phyloP scores from a whole-genome alignment of 2,797 vertebrate species.

The Myotis myotis region DNA sequence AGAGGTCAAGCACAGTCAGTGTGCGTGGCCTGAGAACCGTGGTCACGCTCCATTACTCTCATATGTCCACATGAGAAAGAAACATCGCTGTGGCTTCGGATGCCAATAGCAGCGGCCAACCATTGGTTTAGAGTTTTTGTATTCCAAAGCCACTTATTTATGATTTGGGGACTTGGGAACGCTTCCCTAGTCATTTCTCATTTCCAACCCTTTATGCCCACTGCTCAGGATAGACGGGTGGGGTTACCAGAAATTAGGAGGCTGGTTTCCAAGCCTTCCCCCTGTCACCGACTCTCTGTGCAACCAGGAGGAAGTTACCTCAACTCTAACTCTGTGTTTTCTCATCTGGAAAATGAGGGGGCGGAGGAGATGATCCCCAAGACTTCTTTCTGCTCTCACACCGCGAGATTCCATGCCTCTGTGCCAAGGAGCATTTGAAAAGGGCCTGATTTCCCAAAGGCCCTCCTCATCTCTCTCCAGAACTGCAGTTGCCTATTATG shows the following conservation, averaged over 20 bases:
- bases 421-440: not conserved
- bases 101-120: not conserved
- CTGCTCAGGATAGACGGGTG: not conserved
- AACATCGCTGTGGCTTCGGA: not conserved
- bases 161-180: not conserved
- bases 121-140: not conserved
- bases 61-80: not conserved
- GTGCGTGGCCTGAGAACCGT: not conserved
- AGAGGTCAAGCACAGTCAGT: not conserved
- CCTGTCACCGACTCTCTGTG: not conserved
- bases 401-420: not conserved
- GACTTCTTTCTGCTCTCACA: not conserved
- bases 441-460: not conserved
- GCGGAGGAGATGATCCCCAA: not conserved
- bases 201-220: not conserved
- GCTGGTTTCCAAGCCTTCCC: not conserved
- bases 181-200: not conserved
- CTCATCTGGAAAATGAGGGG: not conserved
- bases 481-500: not conserved
- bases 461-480: not conserved
- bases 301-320: not conserved
- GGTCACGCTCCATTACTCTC: not conserved
- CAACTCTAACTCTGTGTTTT: not conserved
- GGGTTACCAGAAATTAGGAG: not conserved
- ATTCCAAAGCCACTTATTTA: not conserved